These are phyloP conservation scores for Scomber japonicus DNA, from an alignment of 2,113 vertebrate genomes.

Conservation along the genomic window DNA sequence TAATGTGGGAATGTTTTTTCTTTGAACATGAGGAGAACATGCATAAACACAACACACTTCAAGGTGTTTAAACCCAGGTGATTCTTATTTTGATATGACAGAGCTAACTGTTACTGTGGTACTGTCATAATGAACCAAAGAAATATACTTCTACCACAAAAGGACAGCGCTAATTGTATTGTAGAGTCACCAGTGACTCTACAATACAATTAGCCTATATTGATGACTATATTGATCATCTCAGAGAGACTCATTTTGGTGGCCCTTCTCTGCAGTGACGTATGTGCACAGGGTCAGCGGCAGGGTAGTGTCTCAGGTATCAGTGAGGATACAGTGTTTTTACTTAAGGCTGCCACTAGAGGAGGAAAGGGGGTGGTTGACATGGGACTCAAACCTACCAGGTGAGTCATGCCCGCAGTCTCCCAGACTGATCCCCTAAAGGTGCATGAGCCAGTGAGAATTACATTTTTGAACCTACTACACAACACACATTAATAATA, in stretches of 20 bases:
- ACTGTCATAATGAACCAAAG: no score
- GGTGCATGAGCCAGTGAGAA: neutral
- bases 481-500: neutral
- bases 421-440: neutral
- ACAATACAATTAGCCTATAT: no score
- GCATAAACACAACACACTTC: no score
- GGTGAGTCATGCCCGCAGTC: neutral
- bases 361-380: neutral
- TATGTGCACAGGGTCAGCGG: slow-evolving; percentile 2
- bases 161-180: neutral
- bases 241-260: neutral
- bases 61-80: no score
- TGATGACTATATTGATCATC: slow-evolving; percentile 1
- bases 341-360: neutral
- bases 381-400: neutral
- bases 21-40: no score
- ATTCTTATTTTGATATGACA: no score
- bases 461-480: neutral
- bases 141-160: neutral
- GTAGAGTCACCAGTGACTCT: neutral
- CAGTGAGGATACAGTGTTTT: slow-evolving; percentile 8
- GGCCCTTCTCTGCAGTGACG: neutral
- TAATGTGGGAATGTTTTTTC: no score
- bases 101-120: no score
- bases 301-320: slow-evolving; percentile 7